A percentile compares a stretch with the other conserved stretches of the same genome.
Conservation (phyloP, 2,113 vertebrate species). For the Prionailurus bengalensis region DNA sequence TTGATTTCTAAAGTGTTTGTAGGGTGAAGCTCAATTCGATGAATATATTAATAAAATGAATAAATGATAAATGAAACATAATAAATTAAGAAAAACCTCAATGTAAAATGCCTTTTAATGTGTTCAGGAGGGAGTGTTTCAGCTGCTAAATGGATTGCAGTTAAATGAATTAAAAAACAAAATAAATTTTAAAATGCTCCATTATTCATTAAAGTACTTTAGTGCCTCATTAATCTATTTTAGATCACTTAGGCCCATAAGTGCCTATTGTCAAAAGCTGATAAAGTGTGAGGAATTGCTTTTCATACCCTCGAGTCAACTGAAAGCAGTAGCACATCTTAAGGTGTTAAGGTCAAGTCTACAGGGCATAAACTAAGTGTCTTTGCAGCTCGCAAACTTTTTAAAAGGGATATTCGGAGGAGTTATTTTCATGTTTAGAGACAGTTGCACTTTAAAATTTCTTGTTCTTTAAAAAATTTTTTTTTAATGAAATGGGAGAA, state of each 20-base stretch:
- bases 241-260: slow-evolving; percentile 73
- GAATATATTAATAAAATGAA: slow-evolving; percentile 81
- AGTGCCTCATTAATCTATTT: slow-evolving; percentile 82
- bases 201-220: slow-evolving; percentile 81
- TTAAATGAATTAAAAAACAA: slow-evolving; percentile 83
- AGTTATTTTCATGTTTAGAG: slow-evolving; percentile 43
- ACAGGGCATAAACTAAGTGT: slow-evolving; percentile 51
- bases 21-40: slow-evolving; percentile 61
- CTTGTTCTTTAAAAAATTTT: neutral
- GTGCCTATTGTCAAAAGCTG: slow-evolving; percentile 69
- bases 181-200: slow-evolving; percentile 78
- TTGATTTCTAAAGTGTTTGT: slow-evolving; percentile 66
- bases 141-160: slow-evolving; percentile 80
- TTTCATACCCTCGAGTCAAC: slow-evolving; percentile 40
- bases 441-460: neutral
- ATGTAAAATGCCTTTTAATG: slow-evolving; percentile 79
- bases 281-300: slow-evolving; percentile 70
- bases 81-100: slow-evolving; percentile 81
- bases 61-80: slow-evolving; percentile 81
- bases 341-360: slow-evolving; percentile 68
- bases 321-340: slow-evolving; percentile 44
- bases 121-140: slow-evolving; percentile 59
- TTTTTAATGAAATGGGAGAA: neutral
- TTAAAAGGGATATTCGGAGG: neutral
- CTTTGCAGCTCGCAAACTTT: slow-evolving; percentile 42